phyloP scores from a whole-genome alignment of 2,113 vertebrate genomes.

The Platanista minor region DNA sequence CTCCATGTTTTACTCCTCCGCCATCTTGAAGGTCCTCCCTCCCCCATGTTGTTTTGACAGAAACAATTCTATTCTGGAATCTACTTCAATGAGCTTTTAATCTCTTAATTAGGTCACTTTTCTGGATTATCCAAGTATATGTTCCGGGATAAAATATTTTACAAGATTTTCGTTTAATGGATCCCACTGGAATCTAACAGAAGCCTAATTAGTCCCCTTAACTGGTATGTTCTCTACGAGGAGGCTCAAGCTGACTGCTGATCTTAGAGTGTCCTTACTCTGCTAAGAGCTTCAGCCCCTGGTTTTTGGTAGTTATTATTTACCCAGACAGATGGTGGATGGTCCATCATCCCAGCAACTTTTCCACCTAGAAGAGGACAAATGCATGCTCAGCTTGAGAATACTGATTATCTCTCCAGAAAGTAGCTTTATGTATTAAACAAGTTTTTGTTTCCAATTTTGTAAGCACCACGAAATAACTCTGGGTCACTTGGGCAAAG shows the following conservation, averaged over 20 bases:
- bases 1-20: too few relatives aligned
- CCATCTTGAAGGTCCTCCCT: background rate
- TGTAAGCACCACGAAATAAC: background rate
- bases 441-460: background rate
- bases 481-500: background rate
- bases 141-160: conserved; percentile 51
- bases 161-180: conserved; percentile 65
- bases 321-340: conserved; percentile 66
- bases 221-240: conserved; percentile 45
- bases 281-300: background rate
- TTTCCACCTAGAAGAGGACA: conserved; percentile 24
- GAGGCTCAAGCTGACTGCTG: conserved; percentile 43
- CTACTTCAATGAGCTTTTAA: conserved; percentile 49
- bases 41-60: conserved; percentile 6
- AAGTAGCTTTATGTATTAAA: conserved; percentile 3
- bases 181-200: conserved; percentile 55
- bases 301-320: conserved; percentile 57
- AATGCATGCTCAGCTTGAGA: background rate
- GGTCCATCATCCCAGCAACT: conserved; percentile 33
- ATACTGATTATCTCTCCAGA: conserved; percentile 7
- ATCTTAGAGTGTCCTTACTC: conserved; percentile 17
- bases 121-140: conserved; percentile 52
- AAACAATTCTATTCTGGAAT: conserved; percentile 42
- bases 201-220: conserved; percentile 70
- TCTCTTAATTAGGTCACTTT: conserved; percentile 57